A percentile compares a stretch with the other conserved stretches of the same genome.
Conservation (phyloP, 1,140 invertebrate genomes). For the Vanessa atalanta region DNA sequence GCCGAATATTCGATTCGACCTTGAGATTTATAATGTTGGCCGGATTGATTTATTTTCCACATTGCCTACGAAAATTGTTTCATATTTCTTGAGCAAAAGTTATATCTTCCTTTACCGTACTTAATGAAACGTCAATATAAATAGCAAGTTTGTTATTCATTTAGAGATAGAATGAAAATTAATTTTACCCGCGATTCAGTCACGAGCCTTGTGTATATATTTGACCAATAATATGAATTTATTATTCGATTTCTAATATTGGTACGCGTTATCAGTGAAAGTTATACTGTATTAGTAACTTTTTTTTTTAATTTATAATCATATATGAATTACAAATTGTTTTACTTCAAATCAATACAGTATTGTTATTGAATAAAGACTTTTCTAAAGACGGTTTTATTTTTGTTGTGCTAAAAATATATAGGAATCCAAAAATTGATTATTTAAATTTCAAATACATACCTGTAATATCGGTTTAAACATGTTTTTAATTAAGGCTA, state of each 20-base stretch:
- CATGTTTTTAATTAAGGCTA: too few species aligned
- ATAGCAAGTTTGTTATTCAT: neutral
- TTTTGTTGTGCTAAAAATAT: too few species aligned
- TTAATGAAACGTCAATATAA: neutral
- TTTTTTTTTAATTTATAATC: neutral
- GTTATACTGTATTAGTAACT: neutral
- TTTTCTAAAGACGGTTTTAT: too few species aligned
- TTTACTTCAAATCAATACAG: too few species aligned
- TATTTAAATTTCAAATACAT: too few species aligned
- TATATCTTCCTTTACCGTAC: neutral
- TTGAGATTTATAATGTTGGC: neutral
- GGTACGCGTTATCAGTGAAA: neutral
- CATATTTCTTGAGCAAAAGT: neutral
- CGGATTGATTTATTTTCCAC: neutral
- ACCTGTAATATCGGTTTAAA: too few species aligned
- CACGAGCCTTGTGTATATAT: neutral
- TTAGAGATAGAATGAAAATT: neutral
- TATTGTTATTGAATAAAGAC: too few species aligned
- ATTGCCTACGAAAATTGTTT: neutral
- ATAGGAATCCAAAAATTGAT: too few species aligned
- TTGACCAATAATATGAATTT: neutral
- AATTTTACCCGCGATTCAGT: neutral
- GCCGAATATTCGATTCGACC: constrained; percentile 1
- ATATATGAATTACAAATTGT: neutral
- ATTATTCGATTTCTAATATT: neutral